Evolutionary conservation across 1,140 invertebrate species (phyloP), one percentile per base, ranked within the genome.

Genomic region (Atopsyche davidsoni): DNA sequence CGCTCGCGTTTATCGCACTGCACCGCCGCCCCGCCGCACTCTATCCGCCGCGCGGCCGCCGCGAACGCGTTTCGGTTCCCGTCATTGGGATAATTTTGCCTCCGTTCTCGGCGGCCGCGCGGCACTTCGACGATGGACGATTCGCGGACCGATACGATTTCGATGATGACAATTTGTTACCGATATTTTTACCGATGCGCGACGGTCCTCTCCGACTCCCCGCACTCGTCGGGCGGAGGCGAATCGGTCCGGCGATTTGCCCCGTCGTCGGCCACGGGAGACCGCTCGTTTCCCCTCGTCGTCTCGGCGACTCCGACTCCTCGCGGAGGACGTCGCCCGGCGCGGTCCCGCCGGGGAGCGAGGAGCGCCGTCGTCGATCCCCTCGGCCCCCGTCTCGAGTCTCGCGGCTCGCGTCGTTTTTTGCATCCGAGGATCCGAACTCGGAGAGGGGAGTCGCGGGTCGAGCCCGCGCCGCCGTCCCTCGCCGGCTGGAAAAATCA

Each of bases 1-100:
- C 46, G 52, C 40, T 39, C 46, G 36, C n/a, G 23, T 38, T 48
- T 38, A 9, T 25, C n/a, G n/a, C n/a, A n/a, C n/a, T n/a, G n/a
- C n/a, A 24, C 16, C 38, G 13, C 36, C n/a, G 13, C 19, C 14
- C 18, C 32, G 18, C 46, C 22, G 46, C 46, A 35, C 46, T 48
- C 46, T 16, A 21, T 19, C 25, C 42, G 42, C 41, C 32, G 14
- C 35, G 38, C 39, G 24, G 36, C 25, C 19, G 44, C 44, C 28
- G 44, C 16, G 16, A 19, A 28, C 19, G 19, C 44, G 44, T 28
- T 6, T 10, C 39, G 19, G 7, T 4, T 18, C 39, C 14, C 39
- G 14, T 18, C 6, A 14, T 17, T 17, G 35, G 35, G n/a, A 4
- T 17, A 17, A 13, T 7, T 4, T 4, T 4, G 35, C 35, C 7